Evolutionary conservation across 2,888 invertebrate species (phyloP), one percentile per base, ranked within the genome.

Genomic region (Calameuta pallipes): DNA sequence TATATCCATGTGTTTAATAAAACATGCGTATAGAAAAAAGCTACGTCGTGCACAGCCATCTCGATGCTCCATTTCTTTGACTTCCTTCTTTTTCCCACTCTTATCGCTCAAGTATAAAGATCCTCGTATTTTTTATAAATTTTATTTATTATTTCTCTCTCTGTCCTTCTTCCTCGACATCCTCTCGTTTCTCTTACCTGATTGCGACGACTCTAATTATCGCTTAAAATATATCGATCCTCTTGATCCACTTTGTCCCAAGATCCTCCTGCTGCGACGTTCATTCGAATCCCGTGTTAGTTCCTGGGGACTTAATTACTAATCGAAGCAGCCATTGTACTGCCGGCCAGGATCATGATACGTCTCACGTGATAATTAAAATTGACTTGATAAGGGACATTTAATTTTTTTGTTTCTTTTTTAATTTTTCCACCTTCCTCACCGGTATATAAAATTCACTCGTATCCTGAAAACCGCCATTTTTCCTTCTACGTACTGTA

Each of bases 401-500:
- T 36, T 3, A 36, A 36, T 70, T 6, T 30, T 33, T 33, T n/a
- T 9, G 4, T 31, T 70, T 70, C 70, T 33, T 33, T 2, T 15
- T 33, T 31, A 11, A 30, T 33, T 6, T 70, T 33, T 70, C 30
- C 70, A 30, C 41, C 15, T 15, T 41, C 41, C 15, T 15, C 15
- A 41, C 15, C 30, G n/a, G 30, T n/a, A 35, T 30, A 23, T 23
- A 73, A 69, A 33, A 69, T 56, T 37, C 13, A 79, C 41, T 76
- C 68, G 36, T 77, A 56, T 74, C 11, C 37, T 36, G 23, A 34
- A 31, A 37, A 13, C 73, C 73, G 69, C 36, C 41, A 30, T 33
- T 41, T 76, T 82, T 78, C 79, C 79, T 81, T 83, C 84, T 83
- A 87, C 83, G 83, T 80, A 83, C 82, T 84, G 83, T 84, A 83